Evolutionary conservation across 2,888 invertebrate species (phyloP).

Genomic region (Pyrgus malvae): DNA sequence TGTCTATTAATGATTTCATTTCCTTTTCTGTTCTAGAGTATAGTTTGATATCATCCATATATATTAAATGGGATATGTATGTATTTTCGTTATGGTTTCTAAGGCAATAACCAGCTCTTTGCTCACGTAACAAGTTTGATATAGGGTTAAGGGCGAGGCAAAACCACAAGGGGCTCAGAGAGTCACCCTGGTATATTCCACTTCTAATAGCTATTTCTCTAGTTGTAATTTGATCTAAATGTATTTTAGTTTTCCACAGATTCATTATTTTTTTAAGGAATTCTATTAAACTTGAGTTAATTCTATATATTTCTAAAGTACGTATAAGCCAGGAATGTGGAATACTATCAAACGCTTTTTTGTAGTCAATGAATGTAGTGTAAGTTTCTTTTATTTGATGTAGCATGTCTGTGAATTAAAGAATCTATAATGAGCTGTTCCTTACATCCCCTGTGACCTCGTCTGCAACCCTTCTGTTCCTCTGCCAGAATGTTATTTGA

Average conservation of each 20-base stretch:
- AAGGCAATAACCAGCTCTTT: not conserved
- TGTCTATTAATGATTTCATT: too few relatives aligned
- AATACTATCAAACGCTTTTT: slow-evolving; percentile 33
- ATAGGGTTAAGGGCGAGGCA: too few relatives aligned
- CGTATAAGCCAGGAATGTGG: too few relatives aligned
- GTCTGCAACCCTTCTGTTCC: too few relatives aligned
- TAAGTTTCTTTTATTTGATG: slow-evolving; percentile 19
- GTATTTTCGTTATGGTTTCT: too few relatives aligned
- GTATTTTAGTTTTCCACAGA: not conserved
- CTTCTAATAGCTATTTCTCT: not conserved
- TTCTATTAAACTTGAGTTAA: slow-evolving; percentile 13
- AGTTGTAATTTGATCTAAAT: not conserved
- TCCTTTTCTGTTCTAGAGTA: too few relatives aligned
- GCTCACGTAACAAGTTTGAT: not conserved
- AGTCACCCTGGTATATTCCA: too few relatives aligned
- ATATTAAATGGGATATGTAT: too few relatives aligned
- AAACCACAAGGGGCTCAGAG: not conserved
- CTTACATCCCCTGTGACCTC: too few relatives aligned
- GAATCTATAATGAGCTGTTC: too few relatives aligned
- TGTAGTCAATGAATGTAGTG: slow-evolving; percentile 10
- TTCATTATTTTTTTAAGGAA: too few relatives aligned
- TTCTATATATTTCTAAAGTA: slow-evolving; percentile 27
- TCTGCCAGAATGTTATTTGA: slow-evolving; percentile 23
- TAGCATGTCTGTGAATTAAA: not conserved
- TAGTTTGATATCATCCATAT: too few relatives aligned